Conservation (phyloP, 2,113 vertebrate species). For the Otocyon megalotis region DNA sequence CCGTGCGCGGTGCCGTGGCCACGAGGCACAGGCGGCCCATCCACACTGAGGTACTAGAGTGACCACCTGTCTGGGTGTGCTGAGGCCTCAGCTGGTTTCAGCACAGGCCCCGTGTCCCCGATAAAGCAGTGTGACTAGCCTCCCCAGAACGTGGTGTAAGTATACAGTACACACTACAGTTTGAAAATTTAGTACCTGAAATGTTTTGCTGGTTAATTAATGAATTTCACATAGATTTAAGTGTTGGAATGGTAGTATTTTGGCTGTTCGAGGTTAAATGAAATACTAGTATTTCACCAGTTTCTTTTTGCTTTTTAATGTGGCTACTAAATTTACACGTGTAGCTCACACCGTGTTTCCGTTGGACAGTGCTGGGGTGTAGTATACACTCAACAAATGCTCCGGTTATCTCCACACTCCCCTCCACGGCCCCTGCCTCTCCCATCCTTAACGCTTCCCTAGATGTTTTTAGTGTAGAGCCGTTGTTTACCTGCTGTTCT, state of each 20-base stretch:
- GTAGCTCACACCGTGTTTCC: neutral
- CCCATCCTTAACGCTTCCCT: neutral
- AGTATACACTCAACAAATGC: neutral
- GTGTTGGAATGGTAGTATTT: neutral
- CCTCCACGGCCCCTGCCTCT: neutral
- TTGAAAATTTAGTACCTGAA: neutral
- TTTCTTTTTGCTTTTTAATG: constrained; percentile 4
- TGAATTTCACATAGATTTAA: neutral
- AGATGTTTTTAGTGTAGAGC: neutral
- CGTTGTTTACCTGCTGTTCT: neutral
- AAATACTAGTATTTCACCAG: neutral
- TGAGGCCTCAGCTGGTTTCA: neutral
- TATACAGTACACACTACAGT: neutral
- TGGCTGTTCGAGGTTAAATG: neutral
- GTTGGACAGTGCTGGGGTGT: neutral
- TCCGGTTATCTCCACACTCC: neutral
- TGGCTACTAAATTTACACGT: neutral
- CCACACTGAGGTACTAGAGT: neutral
- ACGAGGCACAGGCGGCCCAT: neutral
- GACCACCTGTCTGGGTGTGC: rapidly evolving
- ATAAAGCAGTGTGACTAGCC: neutral
- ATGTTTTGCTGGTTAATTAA: neutral
- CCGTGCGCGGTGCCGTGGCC: neutral
- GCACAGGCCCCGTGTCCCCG: neutral
- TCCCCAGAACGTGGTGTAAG: neutral